These are phyloP conservation scores for Chrysochloris asiatica DNA, from an alignment of 2,113 vertebrate species.

Conservation along the genomic window DNA sequence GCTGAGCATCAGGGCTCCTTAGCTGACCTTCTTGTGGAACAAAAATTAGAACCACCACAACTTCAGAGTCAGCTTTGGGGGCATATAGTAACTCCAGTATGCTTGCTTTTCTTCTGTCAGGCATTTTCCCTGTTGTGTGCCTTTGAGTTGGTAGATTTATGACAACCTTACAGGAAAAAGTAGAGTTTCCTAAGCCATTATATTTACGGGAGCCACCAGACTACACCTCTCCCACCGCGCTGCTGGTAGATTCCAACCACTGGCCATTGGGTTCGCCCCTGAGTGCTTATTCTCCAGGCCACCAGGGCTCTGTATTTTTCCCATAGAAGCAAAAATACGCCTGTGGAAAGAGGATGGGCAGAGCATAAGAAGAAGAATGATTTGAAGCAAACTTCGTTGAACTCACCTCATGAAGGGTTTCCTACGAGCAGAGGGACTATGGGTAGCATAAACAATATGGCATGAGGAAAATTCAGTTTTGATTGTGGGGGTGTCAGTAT, in stretches of 20 bases:
- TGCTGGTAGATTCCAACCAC: background rate
- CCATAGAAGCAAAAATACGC: background rate
- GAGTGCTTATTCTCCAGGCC: background rate
- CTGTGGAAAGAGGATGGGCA: background rate
- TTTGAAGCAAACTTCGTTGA: background rate
- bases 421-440: background rate
- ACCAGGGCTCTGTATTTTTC: background rate
- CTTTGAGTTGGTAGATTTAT: background rate
- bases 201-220: background rate
- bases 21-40: background rate
- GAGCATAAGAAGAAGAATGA: background rate
- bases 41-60: background rate
- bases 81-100: background rate
- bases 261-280: background rate
- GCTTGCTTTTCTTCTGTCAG: background rate
- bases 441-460: background rate
- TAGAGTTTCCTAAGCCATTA: background rate
- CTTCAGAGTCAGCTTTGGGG: background rate
- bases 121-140: background rate
- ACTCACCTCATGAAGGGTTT: background rate
- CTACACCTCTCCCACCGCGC: background rate
- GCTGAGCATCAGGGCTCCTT: accelerated
- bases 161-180: background rate
- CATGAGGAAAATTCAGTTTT: background rate
- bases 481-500: background rate